A percentile compares a stretch with the other conserved stretches of the same genome.
These are phyloP conservation scores for Papilio polytes DNA, from an alignment of 1,140 invertebrate genomes.

Conservation along the genomic window DNA sequence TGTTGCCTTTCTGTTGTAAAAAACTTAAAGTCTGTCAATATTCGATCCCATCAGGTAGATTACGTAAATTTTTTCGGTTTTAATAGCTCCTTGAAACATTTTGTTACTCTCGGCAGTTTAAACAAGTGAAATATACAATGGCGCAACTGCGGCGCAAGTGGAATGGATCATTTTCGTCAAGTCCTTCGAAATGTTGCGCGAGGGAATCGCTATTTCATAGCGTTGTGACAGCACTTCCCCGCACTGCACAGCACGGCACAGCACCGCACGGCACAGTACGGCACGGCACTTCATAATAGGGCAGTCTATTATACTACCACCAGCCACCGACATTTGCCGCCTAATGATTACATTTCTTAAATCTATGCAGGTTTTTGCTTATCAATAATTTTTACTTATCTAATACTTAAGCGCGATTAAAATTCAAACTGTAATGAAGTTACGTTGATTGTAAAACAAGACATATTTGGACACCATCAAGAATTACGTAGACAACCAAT, in stretches of 20 bases:
- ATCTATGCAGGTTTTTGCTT: background rate
- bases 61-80: too few relatives aligned
- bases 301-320: background rate
- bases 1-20: too few relatives aligned
- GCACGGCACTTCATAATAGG: background rate
- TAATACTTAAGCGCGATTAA: conserved; percentile 40
- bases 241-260: background rate
- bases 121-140: background rate
- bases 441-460: too few relatives aligned
- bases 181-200: conserved; percentile 34
- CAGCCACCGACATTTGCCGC: conserved; percentile 31
- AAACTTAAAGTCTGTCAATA: too few relatives aligned
- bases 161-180: conserved; percentile 31
- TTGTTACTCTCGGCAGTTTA: background rate
- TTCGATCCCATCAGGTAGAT: too few relatives aligned
- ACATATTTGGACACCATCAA: background rate
- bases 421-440: too few relatives aligned
- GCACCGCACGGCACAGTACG: background rate
- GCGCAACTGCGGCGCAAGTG: conserved; percentile 14
- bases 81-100: background rate
- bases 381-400: conserved; percentile 27
- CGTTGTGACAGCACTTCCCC: background rate
- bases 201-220: conserved; percentile 32
- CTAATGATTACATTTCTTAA: conserved; percentile 35
- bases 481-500: background rate